Evolutionary conservation across 2,797 vertebrate species (phyloP).

Genomic region (Rhadinocentrus ornatus): DNA sequence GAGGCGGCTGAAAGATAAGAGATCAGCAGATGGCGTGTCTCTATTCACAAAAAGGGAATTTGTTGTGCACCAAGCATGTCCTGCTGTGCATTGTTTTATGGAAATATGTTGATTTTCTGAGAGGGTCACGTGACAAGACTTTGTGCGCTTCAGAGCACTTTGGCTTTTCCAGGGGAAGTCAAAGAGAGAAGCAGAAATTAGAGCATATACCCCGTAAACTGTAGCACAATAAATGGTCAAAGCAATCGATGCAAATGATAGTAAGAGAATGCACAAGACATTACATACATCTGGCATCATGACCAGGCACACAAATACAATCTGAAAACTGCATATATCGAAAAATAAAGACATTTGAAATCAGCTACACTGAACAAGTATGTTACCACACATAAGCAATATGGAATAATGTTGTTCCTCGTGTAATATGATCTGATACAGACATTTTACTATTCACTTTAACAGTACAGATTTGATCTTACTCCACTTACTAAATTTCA

Average conservation of each 20-base stretch:
- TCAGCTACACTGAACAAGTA: no score
- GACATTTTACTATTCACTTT: no score
- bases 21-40: constrained; percentile 37
- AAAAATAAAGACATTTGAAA: no score
- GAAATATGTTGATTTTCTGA: background rate
- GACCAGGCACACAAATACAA: no score
- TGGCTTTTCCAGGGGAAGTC: background rate
- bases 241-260: background rate
- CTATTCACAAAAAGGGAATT: constrained; percentile 24
- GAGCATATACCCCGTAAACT: background rate
- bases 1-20: constrained; percentile 50
- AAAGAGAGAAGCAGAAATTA: background rate
- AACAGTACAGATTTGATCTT: no score
- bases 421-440: no score
- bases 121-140: background rate
- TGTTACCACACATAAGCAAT: no score
- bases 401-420: no score
- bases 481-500: no score
- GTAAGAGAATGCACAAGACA: background rate
- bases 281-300: no score
- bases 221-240: background rate
- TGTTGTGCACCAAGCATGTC: constrained; percentile 18
- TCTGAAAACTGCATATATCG: no score
- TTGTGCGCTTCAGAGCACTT: background rate
- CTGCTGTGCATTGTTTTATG: constrained; percentile 1